phyloP scores from a whole-genome alignment of 2,797 vertebrate species.

The Bradypodion pumilum region DNA sequence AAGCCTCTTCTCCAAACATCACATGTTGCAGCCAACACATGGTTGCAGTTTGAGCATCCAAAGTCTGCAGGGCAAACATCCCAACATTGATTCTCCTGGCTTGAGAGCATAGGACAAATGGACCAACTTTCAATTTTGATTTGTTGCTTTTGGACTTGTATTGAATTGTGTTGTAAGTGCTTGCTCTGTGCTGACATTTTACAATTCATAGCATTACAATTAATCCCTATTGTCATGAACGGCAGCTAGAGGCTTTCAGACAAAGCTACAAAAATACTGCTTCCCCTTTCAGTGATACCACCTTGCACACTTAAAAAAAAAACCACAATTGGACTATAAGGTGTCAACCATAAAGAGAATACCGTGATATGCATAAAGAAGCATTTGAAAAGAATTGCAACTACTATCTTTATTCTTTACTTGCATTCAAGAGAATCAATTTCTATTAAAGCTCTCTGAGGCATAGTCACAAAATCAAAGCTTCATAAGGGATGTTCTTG shows the following conservation, averaged over 20 bases:
- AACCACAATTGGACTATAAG: too few species aligned
- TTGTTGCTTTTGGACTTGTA: not conserved
- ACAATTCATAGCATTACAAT: slow-evolving; percentile 17
- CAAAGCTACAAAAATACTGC: not conserved
- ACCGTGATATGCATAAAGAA: not conserved
- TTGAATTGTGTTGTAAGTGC: too few species aligned
- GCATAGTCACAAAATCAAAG: not conserved
- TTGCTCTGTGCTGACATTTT: not conserved
- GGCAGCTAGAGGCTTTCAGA: not conserved
- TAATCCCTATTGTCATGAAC: slow-evolving; percentile 38
- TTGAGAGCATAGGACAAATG: not conserved
- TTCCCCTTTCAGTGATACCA: not conserved
- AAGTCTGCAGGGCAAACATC: not conserved
- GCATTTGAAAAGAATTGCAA: not conserved
- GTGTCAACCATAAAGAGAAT: not conserved
- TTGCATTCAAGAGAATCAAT: not conserved
- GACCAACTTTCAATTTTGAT: not conserved
- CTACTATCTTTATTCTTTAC: not conserved
- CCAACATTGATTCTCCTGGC: not conserved
- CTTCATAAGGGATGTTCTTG: not conserved
- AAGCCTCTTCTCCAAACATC: not conserved
- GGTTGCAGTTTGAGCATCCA: not conserved
- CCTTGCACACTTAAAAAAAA: too few species aligned
- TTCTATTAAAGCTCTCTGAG: not conserved
- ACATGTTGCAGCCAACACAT: not conserved